These are phyloP conservation scores for Anniella stebbinsi DNA, from an alignment of 2,797 vertebrate species.

Conservation along the genomic window DNA sequence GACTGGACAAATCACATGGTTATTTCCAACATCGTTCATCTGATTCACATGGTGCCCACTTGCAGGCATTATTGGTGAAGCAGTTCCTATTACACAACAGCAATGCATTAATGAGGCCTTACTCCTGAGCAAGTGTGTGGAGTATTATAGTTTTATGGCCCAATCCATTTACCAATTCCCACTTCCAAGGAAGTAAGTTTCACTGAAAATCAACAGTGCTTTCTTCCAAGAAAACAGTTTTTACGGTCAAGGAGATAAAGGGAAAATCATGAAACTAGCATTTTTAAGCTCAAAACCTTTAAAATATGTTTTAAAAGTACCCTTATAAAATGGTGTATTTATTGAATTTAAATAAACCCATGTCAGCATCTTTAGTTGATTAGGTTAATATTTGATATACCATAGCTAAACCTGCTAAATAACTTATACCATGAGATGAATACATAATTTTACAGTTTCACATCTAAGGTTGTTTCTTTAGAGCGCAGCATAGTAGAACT, in stretches of 20 bases:
- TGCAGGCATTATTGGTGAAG: neutral
- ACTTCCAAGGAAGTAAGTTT: neutral
- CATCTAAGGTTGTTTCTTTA: slow-evolving; percentile 93
- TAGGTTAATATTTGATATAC: slow-evolving; percentile 94
- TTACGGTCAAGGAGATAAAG: slow-evolving; percentile 59
- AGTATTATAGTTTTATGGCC: neutral
- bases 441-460: slow-evolving; percentile 99
- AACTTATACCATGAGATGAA: slow-evolving; percentile 99
- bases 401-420: slow-evolving; percentile 97
- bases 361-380: slow-evolving; percentile 96
- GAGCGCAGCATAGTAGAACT: slow-evolving; percentile 94
- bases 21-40: neutral
- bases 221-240: slow-evolving; percentile 6
- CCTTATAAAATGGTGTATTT: slow-evolving; percentile 93
- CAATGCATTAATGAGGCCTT: neutral
- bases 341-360: slow-evolving; percentile 98
- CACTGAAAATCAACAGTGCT: slow-evolving; percentile 1
- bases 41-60: neutral
- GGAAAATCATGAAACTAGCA: slow-evolving; percentile 87
- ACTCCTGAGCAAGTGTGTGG: neutral
- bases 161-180: neutral
- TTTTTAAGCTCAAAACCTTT: slow-evolving; percentile 87
- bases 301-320: slow-evolving; percentile 85
- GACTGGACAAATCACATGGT: neutral
- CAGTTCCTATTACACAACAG: neutral